These are phyloP conservation scores for Hyphantria cunea DNA, from an alignment of 1,140 invertebrate genomes.

Conservation along the genomic window DNA sequence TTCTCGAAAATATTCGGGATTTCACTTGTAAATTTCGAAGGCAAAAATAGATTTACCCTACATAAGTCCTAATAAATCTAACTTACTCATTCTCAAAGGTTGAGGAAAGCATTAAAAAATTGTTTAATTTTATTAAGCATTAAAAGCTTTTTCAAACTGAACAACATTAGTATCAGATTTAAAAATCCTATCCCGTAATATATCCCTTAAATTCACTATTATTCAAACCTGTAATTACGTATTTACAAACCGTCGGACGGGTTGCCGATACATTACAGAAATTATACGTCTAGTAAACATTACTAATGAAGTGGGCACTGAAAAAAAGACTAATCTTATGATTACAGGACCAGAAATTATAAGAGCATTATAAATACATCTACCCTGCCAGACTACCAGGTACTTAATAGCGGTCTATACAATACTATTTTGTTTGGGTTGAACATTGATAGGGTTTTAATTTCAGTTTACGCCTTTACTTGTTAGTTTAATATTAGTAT, in stretches of 20 bases:
- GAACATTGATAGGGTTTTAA: conserved; percentile 47
- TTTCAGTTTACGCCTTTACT: conserved; percentile 31
- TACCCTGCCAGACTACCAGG: conserved; percentile 64
- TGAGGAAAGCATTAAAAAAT: too few species aligned
- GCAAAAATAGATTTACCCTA: too few species aligned
- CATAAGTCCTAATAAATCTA: too few species aligned
- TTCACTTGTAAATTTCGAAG: too few species aligned
- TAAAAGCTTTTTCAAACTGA: too few species aligned
- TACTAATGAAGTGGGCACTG: conserved; percentile 65
- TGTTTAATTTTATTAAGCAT: too few species aligned
- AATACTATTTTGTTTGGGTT: conserved; percentile 41
- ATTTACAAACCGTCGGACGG: conserved; percentile 45
- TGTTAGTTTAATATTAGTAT: conserved; percentile 9
- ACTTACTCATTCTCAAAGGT: too few species aligned
- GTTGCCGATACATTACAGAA: conserved; percentile 36
- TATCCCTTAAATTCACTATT: too few species aligned
- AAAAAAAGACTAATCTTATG: conserved; percentile 72
- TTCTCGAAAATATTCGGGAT: too few species aligned
- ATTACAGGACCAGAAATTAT: conserved; percentile 63
- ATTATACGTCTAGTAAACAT: conserved; percentile 52
- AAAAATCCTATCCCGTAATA: too few species aligned
- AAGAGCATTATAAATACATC: conserved; percentile 70
- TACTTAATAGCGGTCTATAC: conserved; percentile 48
- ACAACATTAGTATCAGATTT: too few species aligned
- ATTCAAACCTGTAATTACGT: conserved; percentile 53